phyloP scores from a whole-genome alignment of 2,888 invertebrate genomes.

The Acronicta leporina region DNA sequence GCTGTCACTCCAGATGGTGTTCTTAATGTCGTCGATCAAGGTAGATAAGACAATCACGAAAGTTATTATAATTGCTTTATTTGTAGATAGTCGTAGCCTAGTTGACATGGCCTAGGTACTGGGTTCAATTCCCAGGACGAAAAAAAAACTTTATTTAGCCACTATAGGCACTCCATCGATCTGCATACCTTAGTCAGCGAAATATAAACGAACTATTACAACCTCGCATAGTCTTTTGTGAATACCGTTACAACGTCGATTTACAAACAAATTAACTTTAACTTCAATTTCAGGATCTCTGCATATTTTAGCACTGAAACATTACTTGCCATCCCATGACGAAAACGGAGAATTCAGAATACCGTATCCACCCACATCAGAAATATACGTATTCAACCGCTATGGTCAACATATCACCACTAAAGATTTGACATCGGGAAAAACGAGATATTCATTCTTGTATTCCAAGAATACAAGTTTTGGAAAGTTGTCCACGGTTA shows the following conservation, averaged over 20 bases:
- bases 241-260: not conserved
- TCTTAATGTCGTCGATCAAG: conserved; percentile 98
- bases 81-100: too few species aligned
- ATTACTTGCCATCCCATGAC: conserved; percentile 95
- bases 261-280: not conserved
- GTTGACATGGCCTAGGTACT: too few species aligned
- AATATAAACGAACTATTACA: too few species aligned
- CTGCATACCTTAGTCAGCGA: too few species aligned
- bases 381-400: conserved; percentile 97
- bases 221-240: too few species aligned
- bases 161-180: too few species aligned
- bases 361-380: conserved; percentile 97
- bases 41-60: conserved; percentile 71
- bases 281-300: conserved; percentile 90
- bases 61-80: not conserved
- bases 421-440: conserved; percentile 97
- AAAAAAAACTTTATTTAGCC: too few species aligned
- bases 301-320: conserved; percentile 95
- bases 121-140: too few species aligned
- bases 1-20: conserved; percentile 99
- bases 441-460: conserved; percentile 97
- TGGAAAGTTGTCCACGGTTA: conserved; percentile 97
- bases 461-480: conserved; percentile 99
- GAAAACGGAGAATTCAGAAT: conserved; percentile 97
- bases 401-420: conserved; percentile 99